Evolutionary conservation across 2,888 invertebrate genomes (phyloP), one percentile per base, ranked within the genome.

Genomic region (Caenorhabditis uteleia): DNA sequence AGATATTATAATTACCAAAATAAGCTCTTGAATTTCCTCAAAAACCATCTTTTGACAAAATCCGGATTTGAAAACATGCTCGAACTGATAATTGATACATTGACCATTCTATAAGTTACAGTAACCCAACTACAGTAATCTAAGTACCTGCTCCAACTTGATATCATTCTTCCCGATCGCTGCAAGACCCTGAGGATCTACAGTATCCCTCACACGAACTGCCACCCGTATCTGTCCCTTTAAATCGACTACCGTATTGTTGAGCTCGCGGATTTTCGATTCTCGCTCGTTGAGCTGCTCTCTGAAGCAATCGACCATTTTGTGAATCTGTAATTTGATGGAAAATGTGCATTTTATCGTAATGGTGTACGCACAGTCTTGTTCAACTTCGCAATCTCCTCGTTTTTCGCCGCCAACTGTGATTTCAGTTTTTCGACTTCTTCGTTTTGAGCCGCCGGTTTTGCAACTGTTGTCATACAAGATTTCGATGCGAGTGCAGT

Each of bases 161-260:
- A 59, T 39, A n/a, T 54, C 54, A 27, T 48, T 54, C 26, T 48
- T 33, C 16, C 43, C 45, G 10, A 29, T 43, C 2, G 49, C 39
- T 5, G 36, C 38, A 34, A 53, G 48, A 14, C 38, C 33, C 3
- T 18, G 29, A 16, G 34, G 2, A 10, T 18, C 1, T 36, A 38
- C 20, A 29, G 26, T 4, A 53, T 39, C 2, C 26, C 18, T 12
- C 39, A 68, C 56, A 5, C 72, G 42, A 2, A 75, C 56, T 0
- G 62, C 68, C 21, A 75, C 72, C 5, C 75, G 53, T 25, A 75
- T 73, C 27, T 70, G 66, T 7, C 75, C 75, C 55, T 65, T 42
- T 12, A 68, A 38, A 39, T 75, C 71, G 16, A 75, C 71, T 18
- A 70, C 46, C 20, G 55, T 46, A 25, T 75, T 67, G 39, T 70